Evolutionary conservation across 1,140 invertebrate genomes (phyloP).

Genomic region (Paraescarpia echinospica): DNA sequence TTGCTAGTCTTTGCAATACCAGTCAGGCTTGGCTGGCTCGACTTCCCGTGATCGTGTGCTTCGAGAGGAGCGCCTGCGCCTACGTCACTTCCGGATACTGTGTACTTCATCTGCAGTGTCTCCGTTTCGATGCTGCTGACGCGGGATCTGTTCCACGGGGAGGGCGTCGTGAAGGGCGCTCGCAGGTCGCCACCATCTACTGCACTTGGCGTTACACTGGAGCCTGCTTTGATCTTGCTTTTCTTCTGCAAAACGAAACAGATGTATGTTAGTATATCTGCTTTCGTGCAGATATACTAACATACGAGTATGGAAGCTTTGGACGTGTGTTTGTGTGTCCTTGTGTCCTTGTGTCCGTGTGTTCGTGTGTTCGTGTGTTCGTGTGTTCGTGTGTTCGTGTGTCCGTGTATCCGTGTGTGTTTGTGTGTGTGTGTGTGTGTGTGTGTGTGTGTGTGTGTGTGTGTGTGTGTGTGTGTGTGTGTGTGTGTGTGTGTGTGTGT

Average conservation of each 20-base stretch:
- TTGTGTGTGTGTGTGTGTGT: background rate
- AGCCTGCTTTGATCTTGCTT: background rate
- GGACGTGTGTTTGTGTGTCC: too few species aligned
- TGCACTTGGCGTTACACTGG: too few species aligned
- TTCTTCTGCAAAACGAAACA: background rate
- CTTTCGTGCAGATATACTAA: too few species aligned
- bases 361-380: background rate
- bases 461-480: background rate
- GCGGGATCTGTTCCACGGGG: background rate
- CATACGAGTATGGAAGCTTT: too few species aligned
- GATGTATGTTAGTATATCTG: background rate
- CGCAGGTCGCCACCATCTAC: background rate
- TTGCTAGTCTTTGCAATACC: background rate
- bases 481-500: too few species aligned
- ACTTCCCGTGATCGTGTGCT: background rate
- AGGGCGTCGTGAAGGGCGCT: background rate
- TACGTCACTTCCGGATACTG: background rate
- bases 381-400: background rate
- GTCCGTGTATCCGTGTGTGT: background rate
- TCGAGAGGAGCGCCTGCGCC: background rate
- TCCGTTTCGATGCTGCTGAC: background rate
- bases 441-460: background rate
- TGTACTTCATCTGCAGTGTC: background rate
- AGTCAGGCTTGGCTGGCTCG: background rate
- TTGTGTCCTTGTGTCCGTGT: background rate